Conservation (phyloP, 2,888 invertebrate genomes). For the Zaprionus lineosus region DNA sequence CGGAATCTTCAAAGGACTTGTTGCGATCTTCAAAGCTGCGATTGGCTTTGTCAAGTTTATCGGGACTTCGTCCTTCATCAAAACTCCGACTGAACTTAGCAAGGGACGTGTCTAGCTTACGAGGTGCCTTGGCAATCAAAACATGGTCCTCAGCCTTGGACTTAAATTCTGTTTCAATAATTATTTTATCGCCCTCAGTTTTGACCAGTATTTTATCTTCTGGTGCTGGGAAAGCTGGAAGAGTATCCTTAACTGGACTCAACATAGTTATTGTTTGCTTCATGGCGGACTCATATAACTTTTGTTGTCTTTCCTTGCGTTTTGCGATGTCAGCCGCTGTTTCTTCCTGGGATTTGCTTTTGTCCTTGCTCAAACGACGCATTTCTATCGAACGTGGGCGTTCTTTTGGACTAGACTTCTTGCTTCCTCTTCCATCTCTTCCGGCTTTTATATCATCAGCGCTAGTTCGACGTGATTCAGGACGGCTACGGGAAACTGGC, state of each 20-base stretch:
- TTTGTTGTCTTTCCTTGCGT: conserved; percentile 89
- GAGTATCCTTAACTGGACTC: conserved; percentile 88
- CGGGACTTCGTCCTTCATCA: conserved; percentile 85
- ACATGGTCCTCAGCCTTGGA: conserved; percentile 90
- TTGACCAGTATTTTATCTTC: conserved; percentile 89
- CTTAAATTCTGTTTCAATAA: conserved; percentile 88
- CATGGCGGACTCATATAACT: conserved; percentile 89
- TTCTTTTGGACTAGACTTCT: conserved; percentile 86
- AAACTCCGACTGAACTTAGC: conserved; percentile 86
- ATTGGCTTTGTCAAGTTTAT: conserved; percentile 85
- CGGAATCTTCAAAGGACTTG: conserved; percentile 86
- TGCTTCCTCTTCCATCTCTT: conserved; percentile 73
- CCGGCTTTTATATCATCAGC: conserved; percentile 80
- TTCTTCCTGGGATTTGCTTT: conserved; percentile 89
- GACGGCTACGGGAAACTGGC: conserved; percentile 71
- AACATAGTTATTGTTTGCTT: conserved; percentile 89
- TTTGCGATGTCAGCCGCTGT: conserved; percentile 88
- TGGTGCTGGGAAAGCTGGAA: conserved; percentile 88
- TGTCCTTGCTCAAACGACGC: conserved; percentile 83
- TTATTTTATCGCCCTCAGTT: conserved; percentile 88
- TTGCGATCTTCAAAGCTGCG: conserved; percentile 87
- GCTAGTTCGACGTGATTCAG: conserved; percentile 84
- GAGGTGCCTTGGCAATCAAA: conserved; percentile 89
- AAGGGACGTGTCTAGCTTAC: conserved; percentile 87
- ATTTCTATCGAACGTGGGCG: conserved; percentile 88